Conservation (phyloP, 1,140 invertebrate genomes). For the Tetranychus cinnabarinus region DNA sequence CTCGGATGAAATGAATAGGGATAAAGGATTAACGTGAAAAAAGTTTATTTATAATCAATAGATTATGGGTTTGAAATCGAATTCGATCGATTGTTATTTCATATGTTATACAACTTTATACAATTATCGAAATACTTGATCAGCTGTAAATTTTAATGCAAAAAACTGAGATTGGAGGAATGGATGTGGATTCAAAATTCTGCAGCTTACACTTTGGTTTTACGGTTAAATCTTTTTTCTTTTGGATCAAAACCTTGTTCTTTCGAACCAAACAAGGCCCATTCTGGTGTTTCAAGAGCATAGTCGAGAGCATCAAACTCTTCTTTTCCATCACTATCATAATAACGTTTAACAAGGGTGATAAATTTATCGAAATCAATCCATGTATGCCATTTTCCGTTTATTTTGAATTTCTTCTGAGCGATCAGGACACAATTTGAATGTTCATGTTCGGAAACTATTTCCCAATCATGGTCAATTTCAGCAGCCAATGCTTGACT, state of each 20-base stretch:
- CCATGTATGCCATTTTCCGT: constrained; percentile 35
- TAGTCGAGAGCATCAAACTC: constrained; percentile 31
- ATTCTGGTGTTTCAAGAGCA: constrained; percentile 28
- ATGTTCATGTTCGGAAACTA: constrained; percentile 38
- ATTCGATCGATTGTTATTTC: too few species aligned
- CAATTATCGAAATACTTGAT: too few species aligned
- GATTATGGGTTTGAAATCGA: too few species aligned
- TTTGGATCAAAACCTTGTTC: constrained; percentile 35
- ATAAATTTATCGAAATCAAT: constrained; percentile 36
- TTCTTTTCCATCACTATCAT: constrained; percentile 18
- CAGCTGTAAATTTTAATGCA: too few species aligned
- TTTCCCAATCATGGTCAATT: constrained; percentile 21
- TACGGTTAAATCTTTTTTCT: constrained; percentile 30
- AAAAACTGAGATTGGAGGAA: too few species aligned
- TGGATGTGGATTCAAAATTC: too few species aligned
- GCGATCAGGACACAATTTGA: constrained; percentile 37
- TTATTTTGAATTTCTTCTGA: constrained; percentile 30
- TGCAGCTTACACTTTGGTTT: constrained; percentile 11
- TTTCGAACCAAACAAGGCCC: constrained; percentile 31
- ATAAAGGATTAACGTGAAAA: too few species aligned
- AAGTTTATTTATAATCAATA: too few species aligned
- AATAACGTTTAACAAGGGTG: constrained; percentile 23
- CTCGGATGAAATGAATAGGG: too few species aligned
- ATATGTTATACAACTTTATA: too few species aligned
- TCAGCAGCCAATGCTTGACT: constrained; percentile 23